These are phyloP conservation scores for Zelostemma sp. DNA, from an alignment of 1,140 invertebrate genomes.

Conservation along the genomic window DNA sequence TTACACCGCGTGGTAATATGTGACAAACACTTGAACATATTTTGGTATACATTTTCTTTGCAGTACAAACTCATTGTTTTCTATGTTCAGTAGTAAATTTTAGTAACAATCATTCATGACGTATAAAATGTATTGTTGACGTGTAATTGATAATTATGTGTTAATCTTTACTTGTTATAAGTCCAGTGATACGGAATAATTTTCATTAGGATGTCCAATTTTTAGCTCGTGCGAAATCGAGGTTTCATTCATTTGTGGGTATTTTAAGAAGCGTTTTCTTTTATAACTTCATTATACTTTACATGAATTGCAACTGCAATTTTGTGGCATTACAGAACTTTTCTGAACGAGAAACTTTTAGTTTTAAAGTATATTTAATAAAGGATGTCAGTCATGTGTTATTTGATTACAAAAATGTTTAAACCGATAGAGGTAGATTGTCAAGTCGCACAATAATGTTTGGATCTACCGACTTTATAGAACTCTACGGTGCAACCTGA, in stretches of 20 bases:
- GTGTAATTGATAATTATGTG: too few relatives aligned
- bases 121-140: too few relatives aligned
- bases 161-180: too few relatives aligned
- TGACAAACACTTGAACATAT: neutral
- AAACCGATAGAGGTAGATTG: slow-evolving; percentile 13
- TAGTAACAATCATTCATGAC: too few relatives aligned
- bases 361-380: neutral
- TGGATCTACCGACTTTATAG: slow-evolving; percentile 4
- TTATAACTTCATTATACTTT: too few relatives aligned
- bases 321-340: neutral
- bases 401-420: slow-evolving; percentile 25
- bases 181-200: too few relatives aligned
- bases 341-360: neutral
- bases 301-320: neutral
- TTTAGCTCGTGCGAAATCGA: too few relatives aligned
- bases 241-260: too few relatives aligned
- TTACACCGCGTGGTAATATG: neutral
- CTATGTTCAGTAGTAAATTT: too few relatives aligned
- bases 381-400: neutral
- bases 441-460: slow-evolving; percentile 46
- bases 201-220: too few relatives aligned
- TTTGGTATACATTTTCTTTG: neutral
- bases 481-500: slow-evolving; percentile 7
- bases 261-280: too few relatives aligned
- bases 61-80: too few relatives aligned